Conservation (phyloP, 2,888 invertebrate species). For the Argynnis bischoffii region DNA sequence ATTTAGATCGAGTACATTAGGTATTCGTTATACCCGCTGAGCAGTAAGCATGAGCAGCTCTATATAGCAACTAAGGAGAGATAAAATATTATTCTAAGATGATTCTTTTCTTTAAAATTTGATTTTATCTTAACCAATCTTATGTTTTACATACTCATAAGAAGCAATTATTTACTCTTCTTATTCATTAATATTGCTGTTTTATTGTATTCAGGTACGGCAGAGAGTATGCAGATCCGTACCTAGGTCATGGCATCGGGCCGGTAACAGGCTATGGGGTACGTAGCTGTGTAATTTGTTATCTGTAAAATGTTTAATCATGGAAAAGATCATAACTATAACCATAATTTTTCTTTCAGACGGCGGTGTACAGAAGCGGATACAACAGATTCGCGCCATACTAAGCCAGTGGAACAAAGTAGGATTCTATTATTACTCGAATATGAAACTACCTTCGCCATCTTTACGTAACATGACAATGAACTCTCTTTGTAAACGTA, state of each 20-base stretch:
- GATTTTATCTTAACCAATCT: too few relatives aligned
- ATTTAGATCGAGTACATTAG: too few relatives aligned
- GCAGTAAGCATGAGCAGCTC: too few relatives aligned
- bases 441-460: conserved; percentile 71
- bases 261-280: conserved; percentile 99
- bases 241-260: conserved; percentile 97
- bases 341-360: conserved; percentile 77
- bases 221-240: conserved; percentile 96
- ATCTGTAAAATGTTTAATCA: background rate
- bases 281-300: conserved; percentile 61
- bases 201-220: conserved; percentile 85
- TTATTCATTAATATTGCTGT: too few relatives aligned
- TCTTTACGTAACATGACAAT: conserved; percentile 79
- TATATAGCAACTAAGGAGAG: too few relatives aligned
- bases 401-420: conserved; percentile 80
- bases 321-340: background rate
- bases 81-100: too few relatives aligned
- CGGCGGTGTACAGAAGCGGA: conserved; percentile 95
- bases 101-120: too few relatives aligned
- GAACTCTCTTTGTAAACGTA: conserved; percentile 82
- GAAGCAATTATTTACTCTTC: too few relatives aligned
- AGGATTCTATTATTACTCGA: conserved; percentile 69
- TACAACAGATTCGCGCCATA: conserved; percentile 98
- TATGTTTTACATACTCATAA: too few relatives aligned
- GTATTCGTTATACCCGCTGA: too few relatives aligned